Conservation (phyloP, 2,797 vertebrate species). For the Muscicapa striata region DNA sequence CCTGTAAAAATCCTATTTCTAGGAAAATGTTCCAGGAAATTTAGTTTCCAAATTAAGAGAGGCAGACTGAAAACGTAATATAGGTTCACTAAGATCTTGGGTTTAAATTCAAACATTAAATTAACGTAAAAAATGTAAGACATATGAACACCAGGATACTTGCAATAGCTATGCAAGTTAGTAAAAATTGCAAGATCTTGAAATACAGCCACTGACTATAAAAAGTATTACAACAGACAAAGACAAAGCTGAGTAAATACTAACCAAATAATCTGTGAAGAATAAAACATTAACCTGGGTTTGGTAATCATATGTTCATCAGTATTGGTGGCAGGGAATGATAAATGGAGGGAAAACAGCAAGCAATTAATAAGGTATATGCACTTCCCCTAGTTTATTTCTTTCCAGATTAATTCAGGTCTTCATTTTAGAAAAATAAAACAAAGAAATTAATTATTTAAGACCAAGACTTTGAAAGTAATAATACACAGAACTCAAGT, state of each 20-base stretch:
- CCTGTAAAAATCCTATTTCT: background rate
- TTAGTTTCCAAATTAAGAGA: background rate
- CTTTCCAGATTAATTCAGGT: background rate
- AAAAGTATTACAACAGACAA: background rate
- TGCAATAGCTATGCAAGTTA: background rate
- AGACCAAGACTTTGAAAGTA: background rate
- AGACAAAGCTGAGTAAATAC: background rate
- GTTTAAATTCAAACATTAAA: background rate
- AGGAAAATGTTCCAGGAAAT: background rate
- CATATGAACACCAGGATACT: background rate
- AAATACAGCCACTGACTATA: background rate
- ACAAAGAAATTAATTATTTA: background rate
- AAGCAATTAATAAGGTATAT: background rate
- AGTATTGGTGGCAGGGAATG: background rate
- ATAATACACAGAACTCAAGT: background rate
- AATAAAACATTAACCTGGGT: background rate
- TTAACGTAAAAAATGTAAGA: background rate
- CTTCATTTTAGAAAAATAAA: slow-evolving; percentile 39
- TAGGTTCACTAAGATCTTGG: background rate
- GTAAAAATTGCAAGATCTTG: background rate
- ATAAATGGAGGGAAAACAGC: slow-evolving; percentile 18
- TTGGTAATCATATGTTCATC: background rate
- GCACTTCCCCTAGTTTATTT: background rate
- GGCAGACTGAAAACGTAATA: background rate
- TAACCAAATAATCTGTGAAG: background rate